A percentile compares a stretch with the other conserved stretches of the same genome.
These are phyloP conservation scores for Gymnoscopelus braueri DNA, from an alignment of 2,797 vertebrate genomes.

Conservation along the genomic window DNA sequence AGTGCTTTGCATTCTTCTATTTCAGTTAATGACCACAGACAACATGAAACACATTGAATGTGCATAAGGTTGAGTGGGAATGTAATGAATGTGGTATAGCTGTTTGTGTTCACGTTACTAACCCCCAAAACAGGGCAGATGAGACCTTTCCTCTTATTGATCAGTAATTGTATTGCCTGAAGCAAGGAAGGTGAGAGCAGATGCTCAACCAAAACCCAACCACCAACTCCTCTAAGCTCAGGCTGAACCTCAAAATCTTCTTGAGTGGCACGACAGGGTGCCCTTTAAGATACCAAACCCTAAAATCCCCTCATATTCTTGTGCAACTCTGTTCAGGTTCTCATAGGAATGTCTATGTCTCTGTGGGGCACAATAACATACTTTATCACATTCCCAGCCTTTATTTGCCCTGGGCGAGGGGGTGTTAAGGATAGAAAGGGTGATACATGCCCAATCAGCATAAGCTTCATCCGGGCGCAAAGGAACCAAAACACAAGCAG, in stretches of 20 bases:
- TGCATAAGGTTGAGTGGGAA: conserved; percentile 52
- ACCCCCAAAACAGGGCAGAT: background rate
- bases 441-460: too few species aligned
- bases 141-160: conserved; percentile 8
- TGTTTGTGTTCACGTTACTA: background rate
- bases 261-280: background rate
- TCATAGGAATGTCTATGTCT: background rate
- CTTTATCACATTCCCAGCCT: too few species aligned
- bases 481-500: too few species aligned
- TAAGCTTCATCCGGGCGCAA: too few species aligned
- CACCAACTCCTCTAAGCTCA: background rate
- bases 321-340: conserved; percentile 31
- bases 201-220: background rate
- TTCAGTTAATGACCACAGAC: conserved; percentile 16
- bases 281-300: conserved; percentile 4
- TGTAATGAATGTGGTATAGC: conserved; percentile 48
- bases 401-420: too few species aligned
- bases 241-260: conserved; percentile 4
- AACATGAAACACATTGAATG: conserved; percentile 31
- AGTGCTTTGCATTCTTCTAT: conserved; percentile 45
- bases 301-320: background rate
- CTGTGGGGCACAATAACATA: too few species aligned
- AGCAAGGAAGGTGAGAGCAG: too few species aligned
- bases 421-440: too few species aligned
- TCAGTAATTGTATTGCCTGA: conserved; percentile 5